These are phyloP conservation scores for Syngnathus acus DNA, from an alignment of 2,797 vertebrate genomes.

Conservation along the genomic window DNA sequence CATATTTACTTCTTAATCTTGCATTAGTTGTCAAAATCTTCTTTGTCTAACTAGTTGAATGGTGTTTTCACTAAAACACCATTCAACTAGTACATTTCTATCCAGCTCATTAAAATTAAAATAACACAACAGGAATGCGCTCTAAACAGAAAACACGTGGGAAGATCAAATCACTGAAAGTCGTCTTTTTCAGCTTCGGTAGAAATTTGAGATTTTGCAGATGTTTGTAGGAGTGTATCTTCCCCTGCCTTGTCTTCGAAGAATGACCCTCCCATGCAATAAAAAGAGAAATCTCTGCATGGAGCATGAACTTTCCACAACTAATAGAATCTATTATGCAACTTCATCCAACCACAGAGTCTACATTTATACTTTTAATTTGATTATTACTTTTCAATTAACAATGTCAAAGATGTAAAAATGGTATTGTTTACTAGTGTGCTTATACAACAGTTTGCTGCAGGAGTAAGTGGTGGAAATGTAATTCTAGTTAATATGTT, in stretches of 20 bases:
- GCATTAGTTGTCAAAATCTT: not conserved
- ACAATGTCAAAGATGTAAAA: too few relatives aligned
- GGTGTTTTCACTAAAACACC: not conserved
- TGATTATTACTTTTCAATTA: too few relatives aligned
- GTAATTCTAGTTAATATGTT: not conserved
- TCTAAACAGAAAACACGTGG: not conserved
- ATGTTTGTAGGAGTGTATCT: constrained; percentile 3
- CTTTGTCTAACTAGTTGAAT: not conserved
- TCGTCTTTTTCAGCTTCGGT: not conserved
- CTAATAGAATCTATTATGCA: not conserved
- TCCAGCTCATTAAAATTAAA: not conserved
- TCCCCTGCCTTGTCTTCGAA: not conserved
- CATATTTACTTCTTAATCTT: not conserved
- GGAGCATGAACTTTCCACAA: not conserved
- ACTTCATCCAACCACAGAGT: not conserved
- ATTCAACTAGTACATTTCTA: not conserved
- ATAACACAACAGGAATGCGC: not conserved
- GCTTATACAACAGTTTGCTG: not conserved
- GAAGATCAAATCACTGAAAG: not conserved
- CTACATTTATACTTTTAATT: not conserved
- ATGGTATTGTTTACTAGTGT: too few relatives aligned
- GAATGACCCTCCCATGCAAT: constrained; percentile 4
- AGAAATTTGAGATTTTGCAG: constrained; percentile 4
- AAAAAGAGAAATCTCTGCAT: not conserved
- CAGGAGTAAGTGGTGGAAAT: not conserved